Conservation (phyloP, 2,888 invertebrate species). For the Unio delphinus region DNA sequence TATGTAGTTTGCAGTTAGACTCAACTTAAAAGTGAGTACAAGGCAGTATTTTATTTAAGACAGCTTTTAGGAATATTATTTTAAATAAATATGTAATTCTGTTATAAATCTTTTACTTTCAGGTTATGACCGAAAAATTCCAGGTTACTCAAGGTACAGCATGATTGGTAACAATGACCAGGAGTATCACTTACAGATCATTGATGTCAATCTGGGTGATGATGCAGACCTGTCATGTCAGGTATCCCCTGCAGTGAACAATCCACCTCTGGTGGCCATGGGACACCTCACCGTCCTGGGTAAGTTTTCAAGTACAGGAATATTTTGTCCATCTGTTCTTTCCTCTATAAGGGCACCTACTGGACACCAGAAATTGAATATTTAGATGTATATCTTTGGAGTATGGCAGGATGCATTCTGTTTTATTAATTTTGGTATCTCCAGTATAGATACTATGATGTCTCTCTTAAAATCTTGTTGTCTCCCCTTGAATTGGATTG, state of each 20-base stretch:
- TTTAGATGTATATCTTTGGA: too few species aligned
- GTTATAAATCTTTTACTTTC: conserved; percentile 35
- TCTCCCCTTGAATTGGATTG: too few species aligned
- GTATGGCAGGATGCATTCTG: too few species aligned
- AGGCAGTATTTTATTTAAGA: neutral
- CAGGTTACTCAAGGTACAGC: conserved; percentile 86
- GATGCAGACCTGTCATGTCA: conserved; percentile 98
- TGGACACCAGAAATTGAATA: too few species aligned
- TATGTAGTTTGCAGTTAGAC: too few species aligned
- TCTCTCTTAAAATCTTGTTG: too few species aligned
- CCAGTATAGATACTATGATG: too few species aligned
- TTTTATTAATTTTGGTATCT: too few species aligned
- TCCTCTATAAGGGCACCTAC: too few species aligned
- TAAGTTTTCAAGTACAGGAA: conserved; percentile 25
- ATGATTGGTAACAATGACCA: conserved; percentile 89
- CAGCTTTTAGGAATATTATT: neutral
- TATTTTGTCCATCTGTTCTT: too few species aligned
- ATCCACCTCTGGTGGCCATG: conserved; percentile 82
- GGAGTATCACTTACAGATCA: conserved; percentile 90
- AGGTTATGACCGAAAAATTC: conserved; percentile 74
- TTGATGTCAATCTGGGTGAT: conserved; percentile 89
- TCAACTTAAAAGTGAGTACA: too few species aligned
- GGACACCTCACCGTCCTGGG: conserved; percentile 92
- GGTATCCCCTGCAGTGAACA: conserved; percentile 88
- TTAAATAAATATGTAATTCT: neutral